Base-by-base conservation (phyloP, 2,113 vertebrate genomes). In the Peromyscus leucopus region DNA sequence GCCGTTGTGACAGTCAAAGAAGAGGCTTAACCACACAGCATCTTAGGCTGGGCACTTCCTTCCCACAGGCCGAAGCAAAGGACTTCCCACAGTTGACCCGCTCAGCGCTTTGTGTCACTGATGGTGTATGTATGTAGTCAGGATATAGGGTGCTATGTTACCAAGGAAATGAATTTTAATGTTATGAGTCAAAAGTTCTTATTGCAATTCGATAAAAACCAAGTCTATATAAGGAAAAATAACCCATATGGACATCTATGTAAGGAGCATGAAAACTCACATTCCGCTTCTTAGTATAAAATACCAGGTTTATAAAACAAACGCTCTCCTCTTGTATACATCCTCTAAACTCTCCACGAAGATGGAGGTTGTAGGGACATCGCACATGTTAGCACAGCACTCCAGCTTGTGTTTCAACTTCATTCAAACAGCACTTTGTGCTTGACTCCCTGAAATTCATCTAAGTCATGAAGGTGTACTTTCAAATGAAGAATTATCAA, bases 401-500 rank as follows among this genome's bases (percentile, higher is more conserved):
- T 69, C 1, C 5, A 16, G 15, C 46, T 94, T 85, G 22, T 6
- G 2, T 63, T 91, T 92, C 67, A 80, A 90, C 95, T 96, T 96
- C 89, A 71, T 85, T 71, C 71, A 84, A 94, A 82, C 59, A 97
- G 42, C 57, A 96, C 46, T 57, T 42, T 71, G 87, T 90, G 83
- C 48, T 89, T n/a, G 28, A n/a, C 31, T 84, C 57, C 65, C 87
- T 51, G 48, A 95, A 89, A 75, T 13, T 75, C 97, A 86, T 57
- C 26, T 26, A 91, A 91, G 72, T 92, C 93, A 95, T 93, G 87
- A 97, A 97, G 87, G 96, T 94, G 85, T 80, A 93, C 95, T 98
- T 97, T 97, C 98, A 96, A 97, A 95, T 92, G 96, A 83, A 97
- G 91, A 92, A 98, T 97, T 93, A 96, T 97, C 98, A 97, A 98